phyloP scores from a whole-genome alignment of 2,888 invertebrate species.

The Pandemis heparana region DNA sequence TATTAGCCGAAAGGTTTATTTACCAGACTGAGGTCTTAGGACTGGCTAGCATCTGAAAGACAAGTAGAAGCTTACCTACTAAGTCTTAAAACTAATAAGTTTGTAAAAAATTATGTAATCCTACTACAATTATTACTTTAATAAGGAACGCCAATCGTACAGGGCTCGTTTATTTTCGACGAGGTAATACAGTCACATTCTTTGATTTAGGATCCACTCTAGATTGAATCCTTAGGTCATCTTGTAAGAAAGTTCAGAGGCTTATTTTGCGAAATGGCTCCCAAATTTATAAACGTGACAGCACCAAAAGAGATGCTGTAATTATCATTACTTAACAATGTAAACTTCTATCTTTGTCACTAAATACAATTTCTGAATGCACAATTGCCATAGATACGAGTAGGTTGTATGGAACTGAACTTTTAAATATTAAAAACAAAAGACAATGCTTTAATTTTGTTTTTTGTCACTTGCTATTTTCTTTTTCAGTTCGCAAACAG shows the following conservation, averaged over 20 bases:
- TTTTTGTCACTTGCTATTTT: background rate
- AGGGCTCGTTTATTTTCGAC: background rate
- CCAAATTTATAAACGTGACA: no score
- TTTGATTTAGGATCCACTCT: no score
- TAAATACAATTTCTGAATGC: background rate
- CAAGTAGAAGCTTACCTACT: background rate
- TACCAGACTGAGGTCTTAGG: constrained; percentile 7
- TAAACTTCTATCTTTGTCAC: background rate
- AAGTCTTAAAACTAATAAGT: background rate
- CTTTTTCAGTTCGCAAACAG: constrained; percentile 85
- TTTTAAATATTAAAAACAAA: background rate
- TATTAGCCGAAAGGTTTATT: constrained; percentile 15
- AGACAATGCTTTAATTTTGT: background rate
- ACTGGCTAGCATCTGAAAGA: background rate
- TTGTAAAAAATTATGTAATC: background rate
- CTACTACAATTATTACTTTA: background rate
- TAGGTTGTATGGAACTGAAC: background rate
- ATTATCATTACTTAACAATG: no score
- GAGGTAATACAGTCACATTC: no score
- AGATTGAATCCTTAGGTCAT: no score
- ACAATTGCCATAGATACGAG: background rate
- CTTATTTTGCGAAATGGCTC: no score
- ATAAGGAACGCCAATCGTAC: background rate
- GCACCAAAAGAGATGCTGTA: no score
- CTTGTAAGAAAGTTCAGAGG: no score